Conservation (phyloP, 2,113 vertebrate species). For the Brachionichthys hirsutus region DNA sequence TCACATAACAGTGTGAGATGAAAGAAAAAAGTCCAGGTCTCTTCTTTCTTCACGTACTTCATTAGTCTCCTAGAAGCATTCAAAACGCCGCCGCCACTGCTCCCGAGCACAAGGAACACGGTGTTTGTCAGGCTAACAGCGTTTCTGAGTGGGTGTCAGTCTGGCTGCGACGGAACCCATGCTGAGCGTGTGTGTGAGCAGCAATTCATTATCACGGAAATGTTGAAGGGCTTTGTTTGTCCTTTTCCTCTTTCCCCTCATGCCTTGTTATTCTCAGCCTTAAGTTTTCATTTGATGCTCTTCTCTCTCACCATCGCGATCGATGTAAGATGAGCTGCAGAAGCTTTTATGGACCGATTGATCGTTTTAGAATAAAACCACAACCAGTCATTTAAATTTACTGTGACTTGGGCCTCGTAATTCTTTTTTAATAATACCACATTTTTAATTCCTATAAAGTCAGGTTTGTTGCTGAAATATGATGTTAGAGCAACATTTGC, state of each 20-base stretch:
- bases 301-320: background rate
- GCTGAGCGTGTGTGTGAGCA: background rate
- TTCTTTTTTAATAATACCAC: too few relatives aligned
- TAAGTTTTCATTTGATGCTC: conserved; percentile 4
- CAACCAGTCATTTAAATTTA: too few relatives aligned
- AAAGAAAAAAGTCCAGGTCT: too few relatives aligned
- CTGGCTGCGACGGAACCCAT: background rate
- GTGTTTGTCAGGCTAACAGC: conserved; percentile 3
- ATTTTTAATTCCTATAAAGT: too few relatives aligned
- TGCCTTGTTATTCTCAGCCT: background rate
- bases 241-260: conserved; percentile 4
- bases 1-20: too few relatives aligned
- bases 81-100: conserved; percentile 27
- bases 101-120: conserved; percentile 25
- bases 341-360: too few relatives aligned
- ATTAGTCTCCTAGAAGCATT: conserved; percentile 12
- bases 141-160: conserved; percentile 4
- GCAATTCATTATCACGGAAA: conserved; percentile 14
- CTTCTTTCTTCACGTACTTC: background rate
- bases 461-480: too few relatives aligned
- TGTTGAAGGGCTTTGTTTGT: conserved; percentile 26
- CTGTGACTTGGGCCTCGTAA: too few relatives aligned
- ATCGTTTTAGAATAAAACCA: too few relatives aligned
- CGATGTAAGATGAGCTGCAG: too few relatives aligned
- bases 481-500: too few relatives aligned